Evolutionary conservation across 2,888 invertebrate species (phyloP).

Genomic region (Beris morrisii): DNA sequence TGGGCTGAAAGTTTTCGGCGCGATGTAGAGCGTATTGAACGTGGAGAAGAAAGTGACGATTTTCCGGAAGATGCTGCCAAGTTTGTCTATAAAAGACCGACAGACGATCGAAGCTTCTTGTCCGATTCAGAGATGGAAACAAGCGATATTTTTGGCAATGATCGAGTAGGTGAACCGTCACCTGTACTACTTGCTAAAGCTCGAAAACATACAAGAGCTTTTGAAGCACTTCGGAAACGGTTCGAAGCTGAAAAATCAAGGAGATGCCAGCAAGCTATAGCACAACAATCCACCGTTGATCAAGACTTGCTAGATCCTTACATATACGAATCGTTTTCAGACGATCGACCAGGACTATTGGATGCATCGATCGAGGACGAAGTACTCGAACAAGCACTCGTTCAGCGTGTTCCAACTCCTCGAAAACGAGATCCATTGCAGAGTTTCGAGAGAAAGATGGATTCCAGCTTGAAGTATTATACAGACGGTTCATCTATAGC

Average conservation of each 20-base stretch:
- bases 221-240: background rate
- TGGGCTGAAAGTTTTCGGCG: slow-evolving; percentile 34
- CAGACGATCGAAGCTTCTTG: background rate
- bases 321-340: slow-evolving; percentile 11
- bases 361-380: slow-evolving; percentile 22
- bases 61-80: slow-evolving; percentile 28
- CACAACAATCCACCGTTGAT: background rate
- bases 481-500: background rate
- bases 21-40: slow-evolving; percentile 35
- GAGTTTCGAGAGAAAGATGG: slow-evolving; percentile 28
- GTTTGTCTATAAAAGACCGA: slow-evolving; percentile 2
- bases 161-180: slow-evolving; percentile 6
- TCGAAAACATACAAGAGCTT: background rate
- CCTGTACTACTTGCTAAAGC: background rate
- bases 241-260: slow-evolving; percentile 5
- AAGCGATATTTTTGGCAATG: slow-evolving; percentile 30
- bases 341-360: background rate
- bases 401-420: slow-evolving; percentile 8
- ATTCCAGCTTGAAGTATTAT: slow-evolving; percentile 27
- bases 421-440: slow-evolving; percentile 20
- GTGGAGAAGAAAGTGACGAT: slow-evolving; percentile 31
- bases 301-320: slow-evolving; percentile 33
- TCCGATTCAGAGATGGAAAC: slow-evolving; percentile 33
- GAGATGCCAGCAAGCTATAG: background rate
- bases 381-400: background rate